Evolutionary conservation across 2,888 invertebrate genomes (phyloP), one percentile per base, ranked within the genome.

Genomic region (Oeneis ivallda): DNA sequence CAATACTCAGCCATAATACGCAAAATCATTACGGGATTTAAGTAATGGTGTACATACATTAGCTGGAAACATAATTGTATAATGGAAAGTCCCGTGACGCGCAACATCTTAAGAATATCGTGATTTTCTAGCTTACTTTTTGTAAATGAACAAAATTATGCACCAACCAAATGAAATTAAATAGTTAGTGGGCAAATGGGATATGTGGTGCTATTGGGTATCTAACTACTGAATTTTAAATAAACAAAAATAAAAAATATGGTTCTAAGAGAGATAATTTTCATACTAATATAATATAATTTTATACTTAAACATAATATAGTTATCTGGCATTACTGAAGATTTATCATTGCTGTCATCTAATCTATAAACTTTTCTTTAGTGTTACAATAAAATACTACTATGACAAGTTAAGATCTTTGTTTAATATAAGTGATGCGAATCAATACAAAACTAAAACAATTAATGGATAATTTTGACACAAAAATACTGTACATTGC

Each of bases 341-440:
- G 13, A 13, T 37, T 37, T 3, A 37, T 37, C 7, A 37, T 37
- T 37, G 37, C 8, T 37, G 9, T 8, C 9, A 37, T 8, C 7
- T 37, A 5, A 2, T 37, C 37, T 1, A 26, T 26, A 26, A 26
- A 26, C 7, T 15, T 15, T 45, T 45, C 15, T 8, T 15, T 45
- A 45, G 2, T 15, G 7, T 39, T 39, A 41, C 41, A 2, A 11
- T 41, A 41, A 41, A 10, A 10, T 41, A 1, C 0, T 9, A 41
- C 39, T 17, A 17, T 17, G 47, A 47, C 15, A 47, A 17, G 17
- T 17, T 9, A 9, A 41, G 41, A 47, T 8, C 15, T 47, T 85
- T 84, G 87, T 87, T 88, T 87, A 87, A 88, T 84, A 85, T 85
- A 87, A 87, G 87, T 85, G 77, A 83, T 85, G 85, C 83, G 78